Conservation (phyloP, 2,888 invertebrate species). For the Amaurobius ferox region DNA sequence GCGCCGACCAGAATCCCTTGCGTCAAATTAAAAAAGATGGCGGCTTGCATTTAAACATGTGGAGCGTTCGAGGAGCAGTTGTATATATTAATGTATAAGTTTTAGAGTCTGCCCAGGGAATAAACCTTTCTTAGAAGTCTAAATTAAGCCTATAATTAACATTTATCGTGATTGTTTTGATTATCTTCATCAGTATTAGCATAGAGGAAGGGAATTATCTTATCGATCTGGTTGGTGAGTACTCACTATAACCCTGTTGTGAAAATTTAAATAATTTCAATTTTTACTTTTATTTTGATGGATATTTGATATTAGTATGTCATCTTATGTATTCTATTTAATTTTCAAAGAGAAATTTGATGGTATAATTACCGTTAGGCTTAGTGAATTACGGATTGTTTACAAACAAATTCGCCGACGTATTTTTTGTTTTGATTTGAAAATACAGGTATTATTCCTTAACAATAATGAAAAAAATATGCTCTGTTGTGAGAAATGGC, state of each 20-base stretch:
- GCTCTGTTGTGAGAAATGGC: too few species aligned
- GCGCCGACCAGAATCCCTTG: conserved; percentile 69
- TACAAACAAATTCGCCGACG: too few species aligned
- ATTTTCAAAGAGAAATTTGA: too few species aligned
- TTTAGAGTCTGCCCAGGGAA: background rate
- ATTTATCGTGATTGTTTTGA: background rate
- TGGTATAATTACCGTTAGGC: too few species aligned
- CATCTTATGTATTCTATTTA: too few species aligned
- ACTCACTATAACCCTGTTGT: background rate
- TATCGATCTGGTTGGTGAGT: conserved; percentile 11
- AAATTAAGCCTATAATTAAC: background rate
- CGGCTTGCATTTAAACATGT: conserved; percentile 46
- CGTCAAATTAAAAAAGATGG: conserved; percentile 64
- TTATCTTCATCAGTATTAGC: background rate
- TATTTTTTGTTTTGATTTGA: too few species aligned
- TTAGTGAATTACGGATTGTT: too few species aligned
- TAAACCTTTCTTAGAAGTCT: background rate
- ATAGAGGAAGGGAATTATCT: background rate
- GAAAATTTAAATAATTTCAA: too few species aligned
- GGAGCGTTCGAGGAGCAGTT: conserved; percentile 17
- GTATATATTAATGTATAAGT: background rate
- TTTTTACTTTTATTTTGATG: too few species aligned
- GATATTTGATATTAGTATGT: too few species aligned
- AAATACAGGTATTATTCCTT: too few species aligned
- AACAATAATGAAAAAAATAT: too few species aligned